A percentile compares a stretch with the other conserved stretches of the same genome.
These are phyloP conservation scores for Papilio polytes DNA, from an alignment of 1,140 invertebrate genomes.

Conservation along the genomic window DNA sequence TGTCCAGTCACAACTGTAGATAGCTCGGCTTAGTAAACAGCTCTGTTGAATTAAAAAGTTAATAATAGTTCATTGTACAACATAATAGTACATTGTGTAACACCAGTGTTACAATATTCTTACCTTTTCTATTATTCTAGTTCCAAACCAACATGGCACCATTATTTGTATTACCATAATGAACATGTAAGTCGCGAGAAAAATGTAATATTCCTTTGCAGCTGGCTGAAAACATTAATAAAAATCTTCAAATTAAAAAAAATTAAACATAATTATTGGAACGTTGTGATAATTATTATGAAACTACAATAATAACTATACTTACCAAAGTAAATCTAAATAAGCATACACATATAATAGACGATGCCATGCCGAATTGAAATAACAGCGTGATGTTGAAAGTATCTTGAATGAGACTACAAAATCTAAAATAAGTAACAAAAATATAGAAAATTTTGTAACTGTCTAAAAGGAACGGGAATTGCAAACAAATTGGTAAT, in stretches of 20 bases:
- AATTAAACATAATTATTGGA: too few relatives aligned
- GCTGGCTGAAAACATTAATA: conserved; percentile 52
- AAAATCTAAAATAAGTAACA: conserved; percentile 59
- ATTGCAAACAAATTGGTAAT: not conserved
- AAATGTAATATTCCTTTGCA: conserved; percentile 60
- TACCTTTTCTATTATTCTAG: conserved; percentile 66
- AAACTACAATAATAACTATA: not conserved
- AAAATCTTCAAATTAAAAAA: too few relatives aligned
- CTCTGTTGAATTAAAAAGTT: conserved; percentile 61
- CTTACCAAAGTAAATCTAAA: conserved; percentile 72
- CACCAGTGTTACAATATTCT: not conserved
- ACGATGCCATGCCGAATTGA: conserved; percentile 65
- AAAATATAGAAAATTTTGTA: not conserved
- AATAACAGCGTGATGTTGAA: conserved; percentile 65
- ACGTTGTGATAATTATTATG: too few relatives aligned
- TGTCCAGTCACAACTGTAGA: conserved; percentile 73
- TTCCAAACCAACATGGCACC: conserved; percentile 70
- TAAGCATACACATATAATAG: conserved; percentile 66
- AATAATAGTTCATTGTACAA: not conserved
- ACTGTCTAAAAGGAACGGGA: not conserved
- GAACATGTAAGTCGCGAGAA: conserved; percentile 62
- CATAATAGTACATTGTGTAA: not conserved
- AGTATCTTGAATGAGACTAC: conserved; percentile 58
- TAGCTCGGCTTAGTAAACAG: conserved; percentile 56
- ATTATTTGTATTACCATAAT: conserved; percentile 66